Conservation (phyloP, 2,797 vertebrate genomes). For the Gymnoscopelus microlampas region DNA sequence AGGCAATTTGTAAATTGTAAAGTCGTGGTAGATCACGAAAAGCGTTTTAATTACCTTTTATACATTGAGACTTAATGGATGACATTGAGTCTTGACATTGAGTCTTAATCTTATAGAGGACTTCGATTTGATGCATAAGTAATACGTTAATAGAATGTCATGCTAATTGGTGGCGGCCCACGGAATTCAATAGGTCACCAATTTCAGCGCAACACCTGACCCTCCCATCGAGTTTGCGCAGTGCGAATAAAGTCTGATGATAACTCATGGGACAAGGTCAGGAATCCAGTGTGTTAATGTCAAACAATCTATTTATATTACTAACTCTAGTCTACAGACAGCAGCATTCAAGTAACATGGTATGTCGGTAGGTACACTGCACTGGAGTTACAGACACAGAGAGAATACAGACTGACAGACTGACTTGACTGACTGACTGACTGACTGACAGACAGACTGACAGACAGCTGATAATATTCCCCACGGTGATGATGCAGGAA, state of each 20-base stretch:
- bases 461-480: not conserved
- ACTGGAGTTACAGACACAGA: no score
- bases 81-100: no score
- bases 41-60: no score
- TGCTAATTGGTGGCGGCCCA: not conserved
- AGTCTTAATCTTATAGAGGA: no score
- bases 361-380: not conserved
- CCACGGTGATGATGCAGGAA: not conserved
- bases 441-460: not conserved
- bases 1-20: no score
- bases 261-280: slow-evolving; percentile 60
- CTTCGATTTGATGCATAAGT: no score
- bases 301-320: slow-evolving; percentile 73
- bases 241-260: not conserved
- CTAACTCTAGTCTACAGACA: slow-evolving; percentile 2
- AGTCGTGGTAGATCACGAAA: no score
- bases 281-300: slow-evolving; percentile 67
- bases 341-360: not conserved
- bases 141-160: no score
- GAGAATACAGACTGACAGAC: no score
- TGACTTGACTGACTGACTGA: not conserved
- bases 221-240: slow-evolving; percentile 53
- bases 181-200: not conserved
- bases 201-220: not conserved
- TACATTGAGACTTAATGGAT: no score